Evolutionary conservation across 2,888 invertebrate genomes (phyloP).

Genomic region (Sinentomon sp.): DNA sequence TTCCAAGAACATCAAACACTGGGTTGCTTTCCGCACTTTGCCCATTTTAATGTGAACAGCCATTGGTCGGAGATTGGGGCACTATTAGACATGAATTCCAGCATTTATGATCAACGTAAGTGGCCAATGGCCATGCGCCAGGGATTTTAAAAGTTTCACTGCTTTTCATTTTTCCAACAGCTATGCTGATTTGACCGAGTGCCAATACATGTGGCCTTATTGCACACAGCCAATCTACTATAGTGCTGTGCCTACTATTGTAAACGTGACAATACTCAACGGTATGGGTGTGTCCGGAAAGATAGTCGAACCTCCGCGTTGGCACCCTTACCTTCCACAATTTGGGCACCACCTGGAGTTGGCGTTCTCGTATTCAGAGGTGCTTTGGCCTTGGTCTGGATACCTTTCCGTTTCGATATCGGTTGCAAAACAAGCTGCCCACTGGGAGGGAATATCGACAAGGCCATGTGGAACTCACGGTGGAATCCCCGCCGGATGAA

Average conservation of each 20-base stretch:
- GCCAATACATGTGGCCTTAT: constrained; percentile 97
- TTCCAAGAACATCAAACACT: no score
- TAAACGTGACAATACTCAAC: constrained; percentile 81
- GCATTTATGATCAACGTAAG: no score
- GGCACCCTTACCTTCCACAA: constrained; percentile 67
- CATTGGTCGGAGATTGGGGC: no score
- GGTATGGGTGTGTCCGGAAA: constrained; percentile 70
- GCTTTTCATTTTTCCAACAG: constrained; percentile 34
- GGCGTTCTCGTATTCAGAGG: constrained; percentile 42
- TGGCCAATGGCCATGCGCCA: no score
- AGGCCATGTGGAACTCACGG: constrained; percentile 48
- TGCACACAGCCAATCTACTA: constrained; percentile 82
- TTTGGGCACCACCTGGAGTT: constrained; percentile 52
- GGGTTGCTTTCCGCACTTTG: no score
- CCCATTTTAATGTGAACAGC: no score
- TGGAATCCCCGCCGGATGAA: constrained; percentile 42
- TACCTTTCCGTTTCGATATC: constrained; percentile 60
- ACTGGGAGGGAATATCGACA: constrained; percentile 51
- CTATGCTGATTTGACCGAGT: constrained; percentile 77
- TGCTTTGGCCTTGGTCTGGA: constrained; percentile 92
- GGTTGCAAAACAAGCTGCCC: constrained; percentile 32
- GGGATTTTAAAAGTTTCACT: no score
- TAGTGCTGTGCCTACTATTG: constrained; percentile 57
- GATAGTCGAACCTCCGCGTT: constrained; percentile 38
- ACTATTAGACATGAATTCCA: no score